Base-by-base conservation (phyloP, 1,140 invertebrate genomes). In the Drosophila saltans region DNA sequence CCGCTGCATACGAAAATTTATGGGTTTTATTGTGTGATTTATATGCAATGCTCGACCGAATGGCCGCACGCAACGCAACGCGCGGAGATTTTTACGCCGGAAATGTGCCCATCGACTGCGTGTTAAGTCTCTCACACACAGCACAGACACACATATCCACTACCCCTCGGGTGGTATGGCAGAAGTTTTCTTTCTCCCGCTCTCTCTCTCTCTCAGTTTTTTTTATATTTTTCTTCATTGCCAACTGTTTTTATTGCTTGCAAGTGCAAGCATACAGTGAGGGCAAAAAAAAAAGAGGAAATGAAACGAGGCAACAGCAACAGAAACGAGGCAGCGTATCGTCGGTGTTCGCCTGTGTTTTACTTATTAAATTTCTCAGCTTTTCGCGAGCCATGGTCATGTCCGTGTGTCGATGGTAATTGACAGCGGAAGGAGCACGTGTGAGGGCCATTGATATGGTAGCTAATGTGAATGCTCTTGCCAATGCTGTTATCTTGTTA, bases 1-100 rank as follows among this genome's bases (percentile, higher is more conserved):
- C 66, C 66, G 59, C 73, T 89, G 83, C 84, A 84, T 75, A 72
- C 83, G 65, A 80, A 89, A 52, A 88, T 88, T 88, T 88, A 88
- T 88, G 84, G 84, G 84, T 89, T 88, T 88, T 88, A 84, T 88
- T 89, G 78, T 89, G 80, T 88, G 83, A 88, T 88, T 88, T 88
- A 88, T 88, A 88, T 88, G 83, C 80, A 65, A 83, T 70, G 72
- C 75, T 68, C 76, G 60, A 70, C 61, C 33, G 43, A 70, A 33
- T 79, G 78, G 70, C 68, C 67, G 72, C 69, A 65, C 65, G 41
- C 64, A 56, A 45, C 72, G 66, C 56, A 36, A 60, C 61, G 45
- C 55, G 41, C 61, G 69, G 75, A 81, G 76, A 80, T 85, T 86
- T 85, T 86, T 75, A 80, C 72, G 83, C 77, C 84, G 80, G 83